Percentiles rank a stretch among this genome's conserved stretches.
phyloP scores from a whole-genome alignment of 2,113 vertebrate species.

The Prionailurus bengalensis region DNA sequence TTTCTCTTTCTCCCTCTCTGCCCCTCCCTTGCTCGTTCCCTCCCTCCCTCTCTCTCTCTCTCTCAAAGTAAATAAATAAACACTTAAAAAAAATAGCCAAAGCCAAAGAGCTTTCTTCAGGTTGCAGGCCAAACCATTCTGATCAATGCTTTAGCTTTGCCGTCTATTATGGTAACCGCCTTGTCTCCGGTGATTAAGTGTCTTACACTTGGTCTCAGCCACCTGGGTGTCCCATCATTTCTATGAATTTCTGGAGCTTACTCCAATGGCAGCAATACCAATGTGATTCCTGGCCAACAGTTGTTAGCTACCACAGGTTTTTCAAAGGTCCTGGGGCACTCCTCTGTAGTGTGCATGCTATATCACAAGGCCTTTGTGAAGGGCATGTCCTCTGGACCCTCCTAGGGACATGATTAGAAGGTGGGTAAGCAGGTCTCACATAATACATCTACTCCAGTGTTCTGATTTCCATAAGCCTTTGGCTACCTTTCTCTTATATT shows the following conservation, averaged over 20 bases:
- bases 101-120: too few relatives aligned
- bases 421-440: background rate
- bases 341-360: background rate
- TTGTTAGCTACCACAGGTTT: background rate
- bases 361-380: background rate
- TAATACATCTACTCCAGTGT: background rate
- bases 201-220: background rate
- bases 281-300: background rate
- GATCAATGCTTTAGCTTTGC: background rate
- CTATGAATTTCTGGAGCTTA: background rate
- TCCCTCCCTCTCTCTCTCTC: too few relatives aligned
- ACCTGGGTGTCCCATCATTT: background rate
- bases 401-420: background rate
- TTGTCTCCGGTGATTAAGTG: background rate
- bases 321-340: background rate
- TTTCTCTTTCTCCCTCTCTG: too few relatives aligned
- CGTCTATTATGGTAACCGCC: background rate
- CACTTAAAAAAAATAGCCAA: too few relatives aligned
- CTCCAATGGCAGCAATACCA: background rate
- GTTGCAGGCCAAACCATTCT: too few relatives aligned
- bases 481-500: background rate
- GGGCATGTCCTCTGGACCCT: background rate
- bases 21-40: too few relatives aligned
- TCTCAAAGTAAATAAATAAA: too few relatives aligned
- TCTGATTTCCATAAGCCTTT: background rate